A percentile compares a stretch with the other conserved stretches of the same genome.
Conservation (phyloP, 1,140 invertebrate genomes). For the Drosophila pandora region DNA sequence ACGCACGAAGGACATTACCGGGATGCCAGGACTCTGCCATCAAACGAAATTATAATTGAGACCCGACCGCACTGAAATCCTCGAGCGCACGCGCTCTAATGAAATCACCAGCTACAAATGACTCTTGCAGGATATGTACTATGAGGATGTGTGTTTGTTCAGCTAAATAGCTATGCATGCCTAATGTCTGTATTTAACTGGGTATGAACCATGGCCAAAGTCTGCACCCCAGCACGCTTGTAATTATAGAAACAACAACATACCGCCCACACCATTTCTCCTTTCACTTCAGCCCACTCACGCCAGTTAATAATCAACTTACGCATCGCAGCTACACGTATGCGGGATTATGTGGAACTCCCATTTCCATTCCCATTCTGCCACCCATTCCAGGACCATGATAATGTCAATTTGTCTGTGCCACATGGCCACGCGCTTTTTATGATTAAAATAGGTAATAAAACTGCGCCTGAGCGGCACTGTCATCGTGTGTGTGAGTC, state of each 20-base stretch:
- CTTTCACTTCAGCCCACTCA: slow-evolving; percentile 23
- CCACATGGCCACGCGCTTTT: slow-evolving; percentile 73
- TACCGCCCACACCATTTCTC: background rate
- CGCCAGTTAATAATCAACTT: slow-evolving; percentile 73
- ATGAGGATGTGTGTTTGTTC: slow-evolving; percentile 32
- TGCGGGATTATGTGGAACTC: slow-evolving; percentile 6
- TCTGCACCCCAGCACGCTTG: slow-evolving; percentile 47
- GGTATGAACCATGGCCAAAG: slow-evolving; percentile 56
- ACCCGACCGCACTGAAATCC: slow-evolving; percentile 60
- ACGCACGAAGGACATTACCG: slow-evolving; percentile 54
- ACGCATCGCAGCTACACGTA: slow-evolving; percentile 41
- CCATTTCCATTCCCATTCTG: background rate
- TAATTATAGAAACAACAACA: slow-evolving; percentile 63
- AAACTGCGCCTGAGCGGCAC: slow-evolving; percentile 43
- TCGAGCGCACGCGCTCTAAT: slow-evolving; percentile 62
- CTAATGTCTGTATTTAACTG: slow-evolving; percentile 80
- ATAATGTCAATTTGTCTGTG: slow-evolving; percentile 66
- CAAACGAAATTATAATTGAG: slow-evolving; percentile 76
- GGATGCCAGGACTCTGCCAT: slow-evolving; percentile 26
- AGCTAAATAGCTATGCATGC: slow-evolving; percentile 74
- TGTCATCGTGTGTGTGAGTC: slow-evolving; percentile 17
- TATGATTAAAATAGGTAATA: slow-evolving; percentile 72
- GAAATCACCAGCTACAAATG: slow-evolving; percentile 48
- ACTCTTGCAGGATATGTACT: background rate
- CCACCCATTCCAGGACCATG: slow-evolving; percentile 6